Evolutionary conservation across 2,888 invertebrate species (phyloP).

Genomic region (Horisme vitalbata): DNA sequence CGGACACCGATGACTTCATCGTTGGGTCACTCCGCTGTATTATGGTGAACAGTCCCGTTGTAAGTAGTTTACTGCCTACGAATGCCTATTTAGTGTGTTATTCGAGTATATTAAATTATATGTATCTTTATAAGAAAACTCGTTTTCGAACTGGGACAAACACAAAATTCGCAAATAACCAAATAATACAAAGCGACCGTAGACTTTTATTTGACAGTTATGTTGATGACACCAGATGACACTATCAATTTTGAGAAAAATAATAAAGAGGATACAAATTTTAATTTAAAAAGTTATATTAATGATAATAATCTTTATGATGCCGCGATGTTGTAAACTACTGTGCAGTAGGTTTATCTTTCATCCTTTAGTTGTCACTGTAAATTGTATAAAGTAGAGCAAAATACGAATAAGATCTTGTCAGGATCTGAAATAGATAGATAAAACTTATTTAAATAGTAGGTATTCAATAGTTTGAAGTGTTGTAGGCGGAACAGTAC

Average conservation of each 20-base stretch:
- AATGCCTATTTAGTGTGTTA: constrained; percentile 20
- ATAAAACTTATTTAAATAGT: not conserved
- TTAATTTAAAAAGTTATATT: too few relatives aligned
- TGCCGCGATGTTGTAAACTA: too few relatives aligned
- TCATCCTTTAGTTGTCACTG: too few relatives aligned
- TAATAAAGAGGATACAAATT: too few relatives aligned
- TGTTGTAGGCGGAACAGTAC: too few relatives aligned
- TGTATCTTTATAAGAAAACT: constrained; percentile 6
- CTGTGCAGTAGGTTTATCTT: too few relatives aligned
- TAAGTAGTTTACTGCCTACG: constrained; percentile 30
- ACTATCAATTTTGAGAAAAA: constrained; percentile 3
- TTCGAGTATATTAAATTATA: constrained; percentile 20
- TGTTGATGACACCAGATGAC: constrained; percentile 7
- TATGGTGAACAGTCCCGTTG: constrained; percentile 24
- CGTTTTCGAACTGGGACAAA: constrained; percentile 11
- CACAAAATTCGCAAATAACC: not conserved
- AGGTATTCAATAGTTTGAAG: not conserved
- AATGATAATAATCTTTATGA: too few relatives aligned
- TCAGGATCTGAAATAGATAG: constrained; percentile 70
- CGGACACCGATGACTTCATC: constrained; percentile 33
- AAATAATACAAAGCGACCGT: not conserved
- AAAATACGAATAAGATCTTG: constrained; percentile 74
- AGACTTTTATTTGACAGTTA: constrained; percentile 12
- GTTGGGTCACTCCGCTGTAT: constrained; percentile 16
- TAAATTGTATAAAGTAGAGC: constrained; percentile 76